phyloP scores from a whole-genome alignment of 2,113 vertebrate species.

The Poeciliopsis occidentalis region DNA sequence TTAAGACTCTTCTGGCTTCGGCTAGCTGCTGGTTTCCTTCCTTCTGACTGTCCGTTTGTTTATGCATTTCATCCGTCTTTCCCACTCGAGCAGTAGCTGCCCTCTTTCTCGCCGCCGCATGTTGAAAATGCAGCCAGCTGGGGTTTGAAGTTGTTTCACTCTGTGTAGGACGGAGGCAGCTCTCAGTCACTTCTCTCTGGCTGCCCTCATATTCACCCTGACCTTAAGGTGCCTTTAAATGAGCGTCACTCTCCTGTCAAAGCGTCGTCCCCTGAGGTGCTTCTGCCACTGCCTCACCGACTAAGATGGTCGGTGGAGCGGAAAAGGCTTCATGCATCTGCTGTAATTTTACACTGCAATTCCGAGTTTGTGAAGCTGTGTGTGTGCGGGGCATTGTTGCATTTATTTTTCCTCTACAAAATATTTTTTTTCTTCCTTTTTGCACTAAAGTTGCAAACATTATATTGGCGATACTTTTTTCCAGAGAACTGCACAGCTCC shows the following conservation, averaged over 20 bases:
- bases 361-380: slow-evolving; percentile 12
- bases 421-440: slow-evolving; percentile 6
- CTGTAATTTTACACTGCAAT: slow-evolving; percentile 5
- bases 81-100: slow-evolving; percentile 30
- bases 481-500: background rate
- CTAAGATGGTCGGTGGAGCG: slow-evolving; percentile 28
- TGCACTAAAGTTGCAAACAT: slow-evolving; percentile 5
- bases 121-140: slow-evolving; percentile 39
- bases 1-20: slow-evolving; percentile 38
- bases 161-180: slow-evolving; percentile 45
- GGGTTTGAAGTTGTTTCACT: slow-evolving; percentile 46
- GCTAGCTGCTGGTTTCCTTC: slow-evolving; percentile 31
- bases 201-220: slow-evolving; percentile 52
- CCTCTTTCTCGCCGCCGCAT: slow-evolving; percentile 25
- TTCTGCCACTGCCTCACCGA: slow-evolving; percentile 35
- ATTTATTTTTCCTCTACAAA: slow-evolving; percentile 5
- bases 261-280: slow-evolving; percentile 40
- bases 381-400: slow-evolving; percentile 9
- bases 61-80: slow-evolving; percentile 47
- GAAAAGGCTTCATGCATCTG: slow-evolving; percentile 28
- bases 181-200: slow-evolving; percentile 49
- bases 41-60: slow-evolving; percentile 31
- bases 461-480: background rate
- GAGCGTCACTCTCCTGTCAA: slow-evolving; percentile 43
- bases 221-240: slow-evolving; percentile 60